Percentiles rank a stretch among this genome's conserved stretches.
Conservation (phyloP, 2,888 invertebrate species). For the Agonopterix arenella region DNA sequence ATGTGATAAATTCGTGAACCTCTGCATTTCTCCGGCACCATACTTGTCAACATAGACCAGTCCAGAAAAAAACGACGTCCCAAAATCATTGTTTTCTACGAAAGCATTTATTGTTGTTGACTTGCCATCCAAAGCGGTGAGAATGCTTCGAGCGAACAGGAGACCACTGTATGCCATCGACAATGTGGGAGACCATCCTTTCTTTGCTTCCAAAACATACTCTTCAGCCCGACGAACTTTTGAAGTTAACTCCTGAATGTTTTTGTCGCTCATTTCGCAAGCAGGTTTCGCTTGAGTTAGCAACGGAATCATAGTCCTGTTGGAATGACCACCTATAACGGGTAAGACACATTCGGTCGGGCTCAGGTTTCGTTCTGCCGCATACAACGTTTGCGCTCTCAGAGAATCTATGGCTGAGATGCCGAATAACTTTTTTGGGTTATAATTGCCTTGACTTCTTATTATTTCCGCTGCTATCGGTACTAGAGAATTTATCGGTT, state of each 20-base stretch:
- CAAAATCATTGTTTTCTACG: conserved; percentile 57
- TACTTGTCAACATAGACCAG: conserved; percentile 32
- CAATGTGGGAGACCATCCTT: conserved; percentile 75
- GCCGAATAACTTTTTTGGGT: conserved; percentile 82
- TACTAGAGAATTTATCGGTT: conserved; percentile 60
- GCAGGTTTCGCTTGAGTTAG: conserved; percentile 82
- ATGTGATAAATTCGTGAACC: conserved; percentile 32
- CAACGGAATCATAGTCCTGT: conserved; percentile 85
- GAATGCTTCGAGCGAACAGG: conserved; percentile 73
- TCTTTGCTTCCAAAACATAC: conserved; percentile 79
- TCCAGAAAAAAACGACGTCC: conserved; percentile 50
- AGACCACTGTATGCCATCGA: conserved; percentile 81
- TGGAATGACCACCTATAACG: conserved; percentile 86
- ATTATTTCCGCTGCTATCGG: conserved; percentile 65
- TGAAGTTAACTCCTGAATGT: conserved; percentile 40
- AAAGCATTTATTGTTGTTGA: conserved; percentile 36
- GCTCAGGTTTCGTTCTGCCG: conserved; percentile 78
- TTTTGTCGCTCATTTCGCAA: conserved; percentile 60
- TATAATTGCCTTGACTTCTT: conserved; percentile 60
- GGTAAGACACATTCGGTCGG: conserved; percentile 83
- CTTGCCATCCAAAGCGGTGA: conserved; percentile 61
- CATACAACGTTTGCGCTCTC: conserved; percentile 85
- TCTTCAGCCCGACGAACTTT: conserved; percentile 78
- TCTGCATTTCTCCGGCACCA: conserved; percentile 44
- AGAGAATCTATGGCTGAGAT: conserved; percentile 84